Evolutionary conservation across 2,888 invertebrate genomes (phyloP), one percentile per base, ranked within the genome.

Genomic region (Siphonodentalium dalli): DNA sequence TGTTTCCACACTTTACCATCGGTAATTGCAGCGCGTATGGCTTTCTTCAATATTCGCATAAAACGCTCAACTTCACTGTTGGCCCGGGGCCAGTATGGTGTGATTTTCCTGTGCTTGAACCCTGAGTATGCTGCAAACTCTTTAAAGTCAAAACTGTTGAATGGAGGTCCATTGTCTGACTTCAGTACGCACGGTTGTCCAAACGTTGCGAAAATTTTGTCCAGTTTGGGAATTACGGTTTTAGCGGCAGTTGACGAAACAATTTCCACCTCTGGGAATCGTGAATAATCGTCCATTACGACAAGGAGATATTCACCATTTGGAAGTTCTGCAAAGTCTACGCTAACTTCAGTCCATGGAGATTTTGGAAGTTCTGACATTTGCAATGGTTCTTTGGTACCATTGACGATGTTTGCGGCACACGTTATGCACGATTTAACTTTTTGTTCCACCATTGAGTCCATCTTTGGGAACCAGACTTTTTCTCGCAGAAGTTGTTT

Each of bases 221-320:
- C 59, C 5, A 62, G 43, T 23, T 37, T 37, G 11, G 61, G 54
- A 23, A 61, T 54, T 9, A 48, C 39, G 7, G 53, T 20, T 34
- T 35, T 46, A 3, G 61, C 46, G 18, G 58, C 28, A 8, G 53
- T 49, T 20, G 55, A 48, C 3, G 24, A 13, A 2, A 60, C 13
- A n/a, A 54, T 26, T 40, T 46, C 48, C 42, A 53, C 39, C 50
- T 28, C 58, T 39, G n/a, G n/a, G n/a, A n/a, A n/a, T n/a, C n/a
- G n/a, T n/a, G n/a, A n/a, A n/a, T n/a, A n/a, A 66, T 18, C 66
- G 34, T 50, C 66, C 65, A n/a, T 68, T 63, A 6, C 66, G 49
- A 34, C 61, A 38, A 28, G 58, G 62, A n/a, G 60, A 60, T 39
- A 51, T 55, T 27, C 45, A 41, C 8, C 47, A 62, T 15, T 44